These are phyloP conservation scores for Morone saxatilis DNA, from an alignment of 2,113 vertebrate genomes.

Conservation along the genomic window DNA sequence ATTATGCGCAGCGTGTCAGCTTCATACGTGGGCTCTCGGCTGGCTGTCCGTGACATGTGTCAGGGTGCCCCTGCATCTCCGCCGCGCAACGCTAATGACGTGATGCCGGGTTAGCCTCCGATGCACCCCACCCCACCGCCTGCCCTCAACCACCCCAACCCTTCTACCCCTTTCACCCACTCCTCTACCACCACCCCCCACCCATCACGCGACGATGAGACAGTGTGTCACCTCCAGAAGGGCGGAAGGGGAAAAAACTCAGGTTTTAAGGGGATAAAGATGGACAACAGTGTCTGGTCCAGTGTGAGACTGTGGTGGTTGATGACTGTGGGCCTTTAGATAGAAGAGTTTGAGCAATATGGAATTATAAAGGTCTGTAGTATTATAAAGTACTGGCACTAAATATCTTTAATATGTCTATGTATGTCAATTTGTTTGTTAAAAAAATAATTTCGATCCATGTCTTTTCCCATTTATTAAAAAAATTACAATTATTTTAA, in stretches of 20 bases:
- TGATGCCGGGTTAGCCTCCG: conserved; percentile 78
- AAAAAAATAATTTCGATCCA: background rate
- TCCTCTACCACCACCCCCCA: conserved; percentile 40
- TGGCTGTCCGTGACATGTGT: conserved; percentile 88
- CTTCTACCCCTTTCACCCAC: conserved; percentile 56
- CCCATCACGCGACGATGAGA: conserved; percentile 71
- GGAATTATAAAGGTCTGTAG: conserved; percentile 1
- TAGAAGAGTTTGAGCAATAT: background rate
- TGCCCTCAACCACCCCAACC: conserved; percentile 70
- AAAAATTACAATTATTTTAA: background rate
- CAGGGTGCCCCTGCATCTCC: conserved; percentile 83
- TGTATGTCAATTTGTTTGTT: background rate
- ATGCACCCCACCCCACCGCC: conserved; percentile 50
- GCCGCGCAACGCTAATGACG: conserved; percentile 82
- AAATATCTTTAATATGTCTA: background rate
- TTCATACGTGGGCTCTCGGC: conserved; percentile 81
- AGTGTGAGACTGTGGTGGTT: conserved; percentile 22
- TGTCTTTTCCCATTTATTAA: background rate
- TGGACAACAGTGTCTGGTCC: conserved; percentile 70
- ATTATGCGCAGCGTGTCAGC: conserved; percentile 86
- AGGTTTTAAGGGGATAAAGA: conserved; percentile 63
- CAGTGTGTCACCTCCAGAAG: conserved; percentile 79
- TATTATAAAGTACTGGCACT: too few species aligned
- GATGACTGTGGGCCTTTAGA: conserved; percentile 21
- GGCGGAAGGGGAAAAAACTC: conserved; percentile 37